Evolutionary conservation across 2,888 invertebrate genomes (phyloP).

Genomic region (Zootermopsis nevadensis): DNA sequence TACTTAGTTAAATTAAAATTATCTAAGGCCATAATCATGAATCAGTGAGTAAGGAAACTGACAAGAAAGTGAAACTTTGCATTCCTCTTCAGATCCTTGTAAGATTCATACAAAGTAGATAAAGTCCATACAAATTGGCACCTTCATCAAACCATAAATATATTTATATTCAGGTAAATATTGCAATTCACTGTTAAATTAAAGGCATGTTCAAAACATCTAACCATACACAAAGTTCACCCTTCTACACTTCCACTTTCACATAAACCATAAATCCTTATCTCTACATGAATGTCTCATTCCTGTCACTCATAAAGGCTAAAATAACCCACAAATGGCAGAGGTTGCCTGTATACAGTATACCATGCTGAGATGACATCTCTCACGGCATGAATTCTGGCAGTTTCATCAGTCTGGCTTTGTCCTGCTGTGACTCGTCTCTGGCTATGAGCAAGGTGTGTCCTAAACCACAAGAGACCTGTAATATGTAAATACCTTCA

Average conservation of each 20-base stretch:
- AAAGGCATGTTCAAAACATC: slow-evolving; percentile 13
- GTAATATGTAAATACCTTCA: slow-evolving; percentile 64
- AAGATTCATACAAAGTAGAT: neutral
- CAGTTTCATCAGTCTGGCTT: slow-evolving; percentile 70
- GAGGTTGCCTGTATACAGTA: no score
- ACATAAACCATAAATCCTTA: slow-evolving; percentile 9
- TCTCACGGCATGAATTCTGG: slow-evolving; percentile 64
- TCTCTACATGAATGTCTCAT: neutral
- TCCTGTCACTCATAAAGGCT: neutral
- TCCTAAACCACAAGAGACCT: slow-evolving; percentile 84
- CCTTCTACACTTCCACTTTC: neutral
- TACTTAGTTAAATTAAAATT: neutral
- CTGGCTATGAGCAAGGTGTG: slow-evolving; percentile 81
- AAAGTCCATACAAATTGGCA: neutral
- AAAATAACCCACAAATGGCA: neutral
- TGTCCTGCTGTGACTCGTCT: slow-evolving; percentile 74
- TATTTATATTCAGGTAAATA: slow-evolving; percentile 7
- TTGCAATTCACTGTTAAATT: slow-evolving; percentile 10
- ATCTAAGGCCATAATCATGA: neutral
- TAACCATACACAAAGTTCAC: neutral
- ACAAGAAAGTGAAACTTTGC: neutral
- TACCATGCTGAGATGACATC: neutral
- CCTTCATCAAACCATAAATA: neutral
- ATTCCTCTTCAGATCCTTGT: neutral
- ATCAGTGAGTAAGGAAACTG: neutral